Base-by-base conservation (phyloP, 2,113 vertebrate species). In the Pollachius pollachius region DNA sequence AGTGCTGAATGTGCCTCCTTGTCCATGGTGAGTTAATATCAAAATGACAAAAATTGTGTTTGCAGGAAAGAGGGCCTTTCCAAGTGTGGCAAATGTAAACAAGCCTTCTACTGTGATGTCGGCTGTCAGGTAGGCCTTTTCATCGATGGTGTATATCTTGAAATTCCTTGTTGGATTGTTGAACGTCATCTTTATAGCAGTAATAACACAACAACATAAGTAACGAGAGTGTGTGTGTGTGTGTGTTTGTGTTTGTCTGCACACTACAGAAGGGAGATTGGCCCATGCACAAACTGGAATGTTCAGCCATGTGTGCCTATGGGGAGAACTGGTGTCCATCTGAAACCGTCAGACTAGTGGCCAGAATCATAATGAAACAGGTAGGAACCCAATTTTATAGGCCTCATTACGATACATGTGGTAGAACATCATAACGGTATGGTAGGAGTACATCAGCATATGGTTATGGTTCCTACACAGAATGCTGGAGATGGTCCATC, bases 11-110 rank as follows among this genome's bases (percentile, higher is more conserved):
- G 41, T 48, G 7, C 8, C 8, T 48, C 41, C 41, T 48, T 13
- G 2, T 48, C 41, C 0, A 48, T 48, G 41, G 8, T 9, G 2
- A 48, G 30, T 11, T 9, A 13, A 48, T 48, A 48, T 11, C 41
- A 48, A 9, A 13, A 76, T 90, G 37, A 86, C 64, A 73, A 71
- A 71, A 64, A 73, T 76, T 92, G 7, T 82, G 30, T 9, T 77
- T 94, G 62, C 91, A 99, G 97, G 90, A 97, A 88, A 91, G 96
- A 99, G 87, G 94, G 94, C 34, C 90, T 99, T 84, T 98, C 93
- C 69, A 98, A 96, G 78, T 99, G 97, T 81, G 97, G 97, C 74
- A 96, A 96, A 87, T 99, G 97, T 84, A 99, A 97, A 72, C 96
- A 97, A 85, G 96, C 96, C 18, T 96, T 94, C 86, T 99, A 99